Conservation (phyloP, 2,113 vertebrate species). For the Rutilus rutilus region DNA sequence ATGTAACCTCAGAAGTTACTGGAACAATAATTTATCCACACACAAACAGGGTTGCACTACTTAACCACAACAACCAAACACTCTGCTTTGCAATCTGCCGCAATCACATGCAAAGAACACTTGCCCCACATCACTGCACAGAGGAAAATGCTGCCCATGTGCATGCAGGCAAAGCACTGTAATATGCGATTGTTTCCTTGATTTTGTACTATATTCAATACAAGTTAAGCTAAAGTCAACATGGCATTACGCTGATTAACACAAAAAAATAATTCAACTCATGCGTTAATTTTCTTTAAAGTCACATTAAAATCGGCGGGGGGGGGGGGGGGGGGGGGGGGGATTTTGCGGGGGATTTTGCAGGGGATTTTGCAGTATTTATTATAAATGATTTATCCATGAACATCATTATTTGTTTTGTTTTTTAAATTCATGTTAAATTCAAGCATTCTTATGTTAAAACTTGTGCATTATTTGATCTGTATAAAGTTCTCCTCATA, state of each 20-base stretch:
- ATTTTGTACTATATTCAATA: not conserved
- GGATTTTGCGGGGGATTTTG: too few species aligned
- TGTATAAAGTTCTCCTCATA: too few species aligned
- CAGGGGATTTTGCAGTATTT: too few species aligned
- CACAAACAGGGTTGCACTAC: not conserved
- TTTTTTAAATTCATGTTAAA: too few species aligned
- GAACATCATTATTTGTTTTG: too few species aligned
- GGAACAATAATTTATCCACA: not conserved
- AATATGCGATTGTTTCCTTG: not conserved
- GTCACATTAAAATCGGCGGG: too few species aligned
- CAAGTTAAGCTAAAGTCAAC: not conserved
- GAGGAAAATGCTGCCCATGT: not conserved
- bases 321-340: too few species aligned
- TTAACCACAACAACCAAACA: slow-evolving; percentile 38
- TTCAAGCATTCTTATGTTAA: too few species aligned
- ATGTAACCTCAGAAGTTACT: not conserved
- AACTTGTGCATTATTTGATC: too few species aligned
- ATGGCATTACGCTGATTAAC: not conserved
- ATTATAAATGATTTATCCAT: too few species aligned
- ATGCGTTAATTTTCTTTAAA: not conserved
- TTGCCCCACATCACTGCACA: not conserved
- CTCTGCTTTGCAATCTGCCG: not conserved
- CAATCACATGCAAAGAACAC: slow-evolving; percentile 14
- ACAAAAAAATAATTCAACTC: not conserved
- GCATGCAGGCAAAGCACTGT: not conserved